phyloP scores from a whole-genome alignment of 2,888 invertebrate genomes.

The Dicycla oo region DNA sequence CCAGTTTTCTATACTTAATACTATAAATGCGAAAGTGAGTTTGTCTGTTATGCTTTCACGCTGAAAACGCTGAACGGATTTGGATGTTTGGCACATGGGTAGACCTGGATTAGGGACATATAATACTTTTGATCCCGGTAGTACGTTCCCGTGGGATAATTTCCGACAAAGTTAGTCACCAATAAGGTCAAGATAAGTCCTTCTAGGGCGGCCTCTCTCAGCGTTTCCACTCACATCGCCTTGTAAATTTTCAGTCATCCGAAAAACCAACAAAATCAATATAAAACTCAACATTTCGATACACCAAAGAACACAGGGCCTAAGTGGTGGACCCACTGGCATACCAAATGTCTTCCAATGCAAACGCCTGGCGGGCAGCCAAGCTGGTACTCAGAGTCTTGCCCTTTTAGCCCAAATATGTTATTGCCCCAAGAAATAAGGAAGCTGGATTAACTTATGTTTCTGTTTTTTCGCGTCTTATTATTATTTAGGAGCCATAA shows the following conservation, averaged over 20 bases:
- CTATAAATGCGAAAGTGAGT: no score
- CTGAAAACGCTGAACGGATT: no score
- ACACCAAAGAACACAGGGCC: slow-evolving; percentile 17
- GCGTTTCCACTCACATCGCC: no score
- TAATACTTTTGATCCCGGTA: no score
- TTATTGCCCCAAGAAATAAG: slow-evolving; percentile 61
- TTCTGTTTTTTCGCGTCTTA: slow-evolving; percentile 58
- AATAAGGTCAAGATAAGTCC: no score
- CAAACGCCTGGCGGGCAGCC: slow-evolving; percentile 59
- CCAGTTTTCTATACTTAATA: no score
- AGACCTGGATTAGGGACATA: no score
- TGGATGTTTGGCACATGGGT: no score
- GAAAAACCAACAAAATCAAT: slow-evolving; percentile 16
- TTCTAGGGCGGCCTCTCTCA: no score
- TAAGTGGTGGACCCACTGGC: slow-evolving; percentile 36
- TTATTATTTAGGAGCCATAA: slow-evolving; percentile 46
- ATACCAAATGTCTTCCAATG: slow-evolving; percentile 51
- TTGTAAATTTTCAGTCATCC: not conserved
- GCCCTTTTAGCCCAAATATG: slow-evolving; percentile 62
- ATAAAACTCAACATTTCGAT: slow-evolving; percentile 13
- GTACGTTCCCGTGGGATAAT: no score
- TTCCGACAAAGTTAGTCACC: no score
- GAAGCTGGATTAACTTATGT: slow-evolving; percentile 48
- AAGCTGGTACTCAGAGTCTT: slow-evolving; percentile 45
- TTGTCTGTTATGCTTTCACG: no score